Percentiles rank a stretch among this genome's conserved stretches.
Evolutionary conservation across 2,888 invertebrate species (phyloP).

Genomic region (Eubasilissa splendida): DNA sequence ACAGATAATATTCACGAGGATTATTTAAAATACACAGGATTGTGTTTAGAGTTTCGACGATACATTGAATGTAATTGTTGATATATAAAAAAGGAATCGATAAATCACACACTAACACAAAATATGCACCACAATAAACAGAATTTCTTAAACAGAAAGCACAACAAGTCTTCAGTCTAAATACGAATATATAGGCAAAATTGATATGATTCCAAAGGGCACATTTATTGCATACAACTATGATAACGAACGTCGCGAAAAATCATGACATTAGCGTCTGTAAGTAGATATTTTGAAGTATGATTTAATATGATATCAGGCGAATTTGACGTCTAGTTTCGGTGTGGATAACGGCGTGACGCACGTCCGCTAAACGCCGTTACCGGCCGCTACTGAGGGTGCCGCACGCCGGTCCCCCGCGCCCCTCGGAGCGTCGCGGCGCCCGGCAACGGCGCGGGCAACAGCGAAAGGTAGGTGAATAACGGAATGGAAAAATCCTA

Average conservation of each 20-base stretch:
- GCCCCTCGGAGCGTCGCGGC: slow-evolving; percentile 43
- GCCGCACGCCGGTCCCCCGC: slow-evolving; percentile 41
- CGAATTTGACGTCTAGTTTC: slow-evolving; percentile 36
- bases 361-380: slow-evolving; percentile 51
- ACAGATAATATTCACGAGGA: no score
- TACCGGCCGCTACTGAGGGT: slow-evolving; percentile 51
- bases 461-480: slow-evolving; percentile 11
- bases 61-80: no score
- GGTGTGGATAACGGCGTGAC: slow-evolving; percentile 28
- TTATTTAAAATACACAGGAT: no score
- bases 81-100: slow-evolving; percentile 18
- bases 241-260: background rate
- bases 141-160: slow-evolving; percentile 35
- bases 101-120: slow-evolving; percentile 48
- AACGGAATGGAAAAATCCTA: slow-evolving; percentile 9
- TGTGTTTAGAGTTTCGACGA: no score
- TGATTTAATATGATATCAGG: slow-evolving; percentile 36
- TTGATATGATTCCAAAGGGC: slow-evolving; percentile 53
- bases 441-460: slow-evolving; percentile 44
- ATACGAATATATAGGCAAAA: slow-evolving; percentile 34
- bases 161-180: slow-evolving; percentile 30
- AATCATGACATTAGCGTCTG: slow-evolving; percentile 12
- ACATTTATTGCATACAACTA: slow-evolving; percentile 43
- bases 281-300: slow-evolving; percentile 5
- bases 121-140: slow-evolving; percentile 46